phyloP scores from a whole-genome alignment of 2,888 invertebrate genomes.

The Gasteruption jaculator region DNA sequence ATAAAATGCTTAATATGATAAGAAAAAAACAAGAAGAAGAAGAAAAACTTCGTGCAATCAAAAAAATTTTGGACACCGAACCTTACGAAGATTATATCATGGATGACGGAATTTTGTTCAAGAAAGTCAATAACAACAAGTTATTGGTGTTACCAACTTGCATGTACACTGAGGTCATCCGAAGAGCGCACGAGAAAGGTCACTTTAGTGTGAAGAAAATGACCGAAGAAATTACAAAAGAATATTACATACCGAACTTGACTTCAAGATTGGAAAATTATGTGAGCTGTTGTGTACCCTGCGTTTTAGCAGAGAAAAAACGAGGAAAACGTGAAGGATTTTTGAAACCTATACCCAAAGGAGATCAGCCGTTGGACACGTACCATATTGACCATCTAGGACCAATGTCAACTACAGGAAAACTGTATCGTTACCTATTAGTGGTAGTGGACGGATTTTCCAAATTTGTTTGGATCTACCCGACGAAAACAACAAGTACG shows the following conservation, averaged over 20 bases:
- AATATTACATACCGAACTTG: constrained; percentile 19
- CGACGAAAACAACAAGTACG: constrained; percentile 2
- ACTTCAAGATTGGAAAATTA: constrained; percentile 16
- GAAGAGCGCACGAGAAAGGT: constrained; percentile 16
- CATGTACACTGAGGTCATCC: constrained; percentile 17
- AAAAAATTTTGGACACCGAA: not conserved
- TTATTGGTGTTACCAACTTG: constrained; percentile 14
- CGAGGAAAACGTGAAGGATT: constrained; percentile 15
- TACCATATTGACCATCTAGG: constrained; percentile 18
- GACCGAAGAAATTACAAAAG: constrained; percentile 11
- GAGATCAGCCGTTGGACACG: constrained; percentile 7
- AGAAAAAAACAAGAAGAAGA: constrained; percentile 14
- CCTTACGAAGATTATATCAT: constrained; percentile 14
- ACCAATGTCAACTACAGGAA: constrained; percentile 33
- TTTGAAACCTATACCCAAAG: constrained; percentile 14
- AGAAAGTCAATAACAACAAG: constrained; percentile 5
- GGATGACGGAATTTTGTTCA: not conserved
- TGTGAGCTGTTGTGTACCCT: constrained; percentile 16
- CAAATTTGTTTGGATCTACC: too few relatives aligned
- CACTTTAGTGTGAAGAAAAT: constrained; percentile 20
- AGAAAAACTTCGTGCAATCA: not conserved
- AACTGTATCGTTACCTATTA: constrained; percentile 8
- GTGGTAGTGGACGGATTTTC: constrained; percentile 26
- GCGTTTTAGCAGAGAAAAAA: constrained; percentile 19
- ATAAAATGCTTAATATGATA: constrained; percentile 1